A percentile compares a stretch with the other conserved stretches of the same genome.
phyloP scores from a whole-genome alignment of 2,888 invertebrate genomes.

The Gandaritis pyraliata region DNA sequence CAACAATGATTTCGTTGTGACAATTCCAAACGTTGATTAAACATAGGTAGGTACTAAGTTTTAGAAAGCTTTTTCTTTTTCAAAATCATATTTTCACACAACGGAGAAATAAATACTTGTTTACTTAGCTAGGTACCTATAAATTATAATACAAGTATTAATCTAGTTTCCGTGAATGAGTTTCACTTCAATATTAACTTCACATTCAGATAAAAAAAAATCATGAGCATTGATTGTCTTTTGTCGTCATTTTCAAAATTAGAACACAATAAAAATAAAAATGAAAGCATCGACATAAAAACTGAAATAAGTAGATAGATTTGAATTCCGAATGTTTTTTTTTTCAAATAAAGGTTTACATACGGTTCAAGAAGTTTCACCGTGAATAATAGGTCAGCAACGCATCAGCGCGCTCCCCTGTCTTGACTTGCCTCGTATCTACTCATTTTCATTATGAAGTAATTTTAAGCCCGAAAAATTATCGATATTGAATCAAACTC shows the following conservation, averaged over 20 bases:
- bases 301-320: not conserved
- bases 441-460: too few relatives aligned
- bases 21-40: conserved; percentile 36
- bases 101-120: conserved; percentile 20
- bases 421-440: not conserved
- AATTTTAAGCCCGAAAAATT: too few relatives aligned
- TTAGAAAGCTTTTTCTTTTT: conserved; percentile 42
- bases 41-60: conserved; percentile 29
- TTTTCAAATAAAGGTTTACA: conserved; percentile 9
- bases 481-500: too few relatives aligned
- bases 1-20: conserved; percentile 47
- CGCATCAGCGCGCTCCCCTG: conserved; percentile 33
- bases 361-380: conserved; percentile 15
- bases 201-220: not conserved
- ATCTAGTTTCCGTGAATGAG: not conserved
- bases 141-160: too few relatives aligned
- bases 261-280: not conserved
- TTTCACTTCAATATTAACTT: too few relatives aligned
- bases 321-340: conserved; percentile 2
- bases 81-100: conserved; percentile 41
- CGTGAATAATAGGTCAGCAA: conserved; percentile 36
- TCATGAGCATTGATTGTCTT: too few relatives aligned
- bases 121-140: not conserved
- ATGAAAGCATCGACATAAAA: not conserved
- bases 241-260: not conserved